A percentile compares a stretch with the other conserved stretches of the same genome.
Conservation (phyloP, 53 echinoderm and acorn worm species). For the Apostichopus leukothele region DNA sequence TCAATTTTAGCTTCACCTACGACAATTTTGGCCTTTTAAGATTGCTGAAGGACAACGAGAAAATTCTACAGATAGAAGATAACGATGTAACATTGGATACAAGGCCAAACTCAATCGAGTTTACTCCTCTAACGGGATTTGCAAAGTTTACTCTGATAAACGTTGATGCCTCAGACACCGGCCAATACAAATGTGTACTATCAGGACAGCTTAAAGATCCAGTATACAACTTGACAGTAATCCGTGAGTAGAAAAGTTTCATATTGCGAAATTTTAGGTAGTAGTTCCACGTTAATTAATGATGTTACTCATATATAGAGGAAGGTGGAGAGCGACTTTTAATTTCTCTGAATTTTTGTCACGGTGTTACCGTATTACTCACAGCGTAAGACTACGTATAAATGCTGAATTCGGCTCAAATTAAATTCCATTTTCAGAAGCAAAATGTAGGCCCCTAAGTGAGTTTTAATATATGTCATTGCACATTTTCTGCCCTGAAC, state of each 20-base stretch:
- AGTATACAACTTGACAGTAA: not conserved
- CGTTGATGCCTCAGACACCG: not conserved
- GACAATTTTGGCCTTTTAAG: not conserved
- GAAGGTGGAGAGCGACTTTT: too few relatives aligned
- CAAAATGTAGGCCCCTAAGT: too few relatives aligned
- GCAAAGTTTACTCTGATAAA: not conserved
- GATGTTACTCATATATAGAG: too few relatives aligned
- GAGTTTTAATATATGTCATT: too few relatives aligned
- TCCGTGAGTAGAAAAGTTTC: not conserved
- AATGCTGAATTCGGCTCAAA: too few relatives aligned
- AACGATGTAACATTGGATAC: not conserved
- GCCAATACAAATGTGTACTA: not conserved
- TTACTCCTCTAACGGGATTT: not conserved
- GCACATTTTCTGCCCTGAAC: too few relatives aligned
- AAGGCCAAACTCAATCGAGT: not conserved
- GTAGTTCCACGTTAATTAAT: too few relatives aligned
- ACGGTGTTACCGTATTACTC: too few relatives aligned
- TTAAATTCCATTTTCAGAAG: too few relatives aligned
- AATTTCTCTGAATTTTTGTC: too few relatives aligned
- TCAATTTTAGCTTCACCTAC: not conserved
- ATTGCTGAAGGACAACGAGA: not conserved
- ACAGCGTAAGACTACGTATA: too few relatives aligned
- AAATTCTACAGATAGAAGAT: not conserved
- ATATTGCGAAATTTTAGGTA: too few relatives aligned
- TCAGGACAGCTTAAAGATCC: not conserved